These are phyloP conservation scores for Eutolmus rufibarbis DNA, from an alignment of 2,888 invertebrate species.

Conservation along the genomic window DNA sequence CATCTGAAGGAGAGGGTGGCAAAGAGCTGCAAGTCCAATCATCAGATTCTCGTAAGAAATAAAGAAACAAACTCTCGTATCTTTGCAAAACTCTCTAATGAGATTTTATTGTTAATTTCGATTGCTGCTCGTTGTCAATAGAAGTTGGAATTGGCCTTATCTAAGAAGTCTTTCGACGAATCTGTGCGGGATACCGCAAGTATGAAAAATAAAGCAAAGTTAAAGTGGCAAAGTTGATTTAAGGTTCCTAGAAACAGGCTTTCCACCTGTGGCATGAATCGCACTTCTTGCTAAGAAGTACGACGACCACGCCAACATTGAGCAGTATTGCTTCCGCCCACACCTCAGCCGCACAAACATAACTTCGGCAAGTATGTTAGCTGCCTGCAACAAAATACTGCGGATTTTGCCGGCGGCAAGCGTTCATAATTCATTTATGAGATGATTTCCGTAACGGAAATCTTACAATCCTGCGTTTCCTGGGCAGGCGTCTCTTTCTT, in stretches of 20 bases:
- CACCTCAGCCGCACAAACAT: background rate
- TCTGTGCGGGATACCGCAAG: background rate
- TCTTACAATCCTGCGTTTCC: background rate
- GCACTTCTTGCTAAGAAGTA: background rate
- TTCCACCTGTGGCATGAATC: background rate
- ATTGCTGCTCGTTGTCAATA: background rate
- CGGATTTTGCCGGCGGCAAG: background rate
- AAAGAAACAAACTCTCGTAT: background rate
- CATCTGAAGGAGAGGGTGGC: background rate
- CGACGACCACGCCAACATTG: background rate
- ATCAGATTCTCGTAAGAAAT: background rate
- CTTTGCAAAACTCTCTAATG: background rate
- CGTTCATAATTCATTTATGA: background rate
- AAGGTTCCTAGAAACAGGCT: background rate
- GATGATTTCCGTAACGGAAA: background rate
- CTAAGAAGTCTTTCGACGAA: background rate
- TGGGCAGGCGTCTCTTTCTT: background rate
- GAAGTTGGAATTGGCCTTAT: background rate
- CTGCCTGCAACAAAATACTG: background rate
- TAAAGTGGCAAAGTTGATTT: background rate
- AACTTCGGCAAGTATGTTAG: background rate
- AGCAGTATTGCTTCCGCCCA: background rate
- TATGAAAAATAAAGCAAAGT: background rate
- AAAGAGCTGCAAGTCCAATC: background rate
- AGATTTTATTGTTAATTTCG: constrained; percentile 5